phyloP scores from a whole-genome alignment of 2,113 vertebrate genomes.

The Tragelaphus scriptus region DNA sequence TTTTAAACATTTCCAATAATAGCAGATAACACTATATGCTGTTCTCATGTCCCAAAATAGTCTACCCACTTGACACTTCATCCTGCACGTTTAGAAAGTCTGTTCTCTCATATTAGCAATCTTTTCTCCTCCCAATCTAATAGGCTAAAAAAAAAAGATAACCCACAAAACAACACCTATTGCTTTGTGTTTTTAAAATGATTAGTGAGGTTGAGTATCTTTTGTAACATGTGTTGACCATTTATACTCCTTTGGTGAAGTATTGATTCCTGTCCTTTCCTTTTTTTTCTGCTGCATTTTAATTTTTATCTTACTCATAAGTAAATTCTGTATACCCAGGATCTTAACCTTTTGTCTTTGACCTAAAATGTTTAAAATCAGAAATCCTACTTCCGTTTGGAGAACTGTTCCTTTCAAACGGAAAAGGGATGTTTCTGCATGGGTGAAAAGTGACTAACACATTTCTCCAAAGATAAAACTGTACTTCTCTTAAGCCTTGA shows the following conservation, averaged over 20 bases:
- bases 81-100: neutral
- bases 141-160: neutral
- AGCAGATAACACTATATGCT: neutral
- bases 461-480: neutral
- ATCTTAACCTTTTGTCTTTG: neutral
- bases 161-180: neutral
- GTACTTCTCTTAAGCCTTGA: neutral
- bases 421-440: neutral
- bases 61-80: neutral
- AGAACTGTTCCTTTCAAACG: neutral
- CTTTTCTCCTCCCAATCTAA: neutral
- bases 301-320: neutral
- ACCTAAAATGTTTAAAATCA: conserved; percentile 32
- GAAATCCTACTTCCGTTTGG: neutral
- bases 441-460: neutral
- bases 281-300: neutral
- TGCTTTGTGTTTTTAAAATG: neutral
- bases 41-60: neutral
- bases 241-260: neutral
- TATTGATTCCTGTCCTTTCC: neutral
- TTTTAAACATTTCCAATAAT: neutral
- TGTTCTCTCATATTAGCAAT: neutral
- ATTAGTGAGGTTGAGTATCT: neutral
- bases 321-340: neutral
- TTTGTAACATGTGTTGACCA: neutral